Conservation (phyloP, 92 coral and sea anemone species). For the Nematostella vectensis region DNA sequence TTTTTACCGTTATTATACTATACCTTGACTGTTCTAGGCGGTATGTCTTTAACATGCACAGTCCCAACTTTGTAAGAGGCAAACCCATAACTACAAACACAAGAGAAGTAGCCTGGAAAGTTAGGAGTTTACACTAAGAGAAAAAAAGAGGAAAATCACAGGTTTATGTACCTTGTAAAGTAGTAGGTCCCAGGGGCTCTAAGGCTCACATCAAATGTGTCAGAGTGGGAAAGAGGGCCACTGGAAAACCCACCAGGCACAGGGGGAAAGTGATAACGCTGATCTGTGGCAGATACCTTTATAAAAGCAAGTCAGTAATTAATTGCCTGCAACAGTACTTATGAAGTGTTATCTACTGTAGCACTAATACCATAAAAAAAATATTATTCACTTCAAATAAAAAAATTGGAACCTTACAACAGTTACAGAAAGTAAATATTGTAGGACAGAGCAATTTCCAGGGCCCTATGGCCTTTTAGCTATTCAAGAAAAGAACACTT, state of each 20-base stretch:
- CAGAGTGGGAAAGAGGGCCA: conserved; percentile 19
- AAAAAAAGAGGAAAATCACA: background rate
- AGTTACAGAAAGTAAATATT: no score
- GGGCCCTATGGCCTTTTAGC: no score
- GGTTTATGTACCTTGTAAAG: conserved; percentile 34
- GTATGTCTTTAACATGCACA: conserved; percentile 10
- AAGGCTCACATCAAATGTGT: conserved; percentile 20
- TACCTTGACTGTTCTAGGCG: conserved; percentile 16
- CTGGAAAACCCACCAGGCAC: conserved; percentile 53
- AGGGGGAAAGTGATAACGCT: background rate
- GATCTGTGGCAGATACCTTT: conserved; percentile 16
- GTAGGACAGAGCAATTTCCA: no score
- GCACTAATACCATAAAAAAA: no score
- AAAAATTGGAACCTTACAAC: no score
- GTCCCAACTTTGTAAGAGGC: conserved; percentile 13
- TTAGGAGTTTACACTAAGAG: background rate
- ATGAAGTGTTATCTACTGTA: no score
- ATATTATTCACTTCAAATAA: no score
- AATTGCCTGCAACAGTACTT: no score
- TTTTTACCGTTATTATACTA: no score
- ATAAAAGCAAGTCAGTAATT: no score
- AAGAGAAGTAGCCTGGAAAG: no score
- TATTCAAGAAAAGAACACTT: no score
- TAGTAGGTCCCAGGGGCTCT: conserved; percentile 23
- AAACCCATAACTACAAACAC: conserved; percentile 15